phyloP scores from a whole-genome alignment of 37 sponge, comb jelly and placozoan species.

The Amphimedon queenslandica region DNA sequence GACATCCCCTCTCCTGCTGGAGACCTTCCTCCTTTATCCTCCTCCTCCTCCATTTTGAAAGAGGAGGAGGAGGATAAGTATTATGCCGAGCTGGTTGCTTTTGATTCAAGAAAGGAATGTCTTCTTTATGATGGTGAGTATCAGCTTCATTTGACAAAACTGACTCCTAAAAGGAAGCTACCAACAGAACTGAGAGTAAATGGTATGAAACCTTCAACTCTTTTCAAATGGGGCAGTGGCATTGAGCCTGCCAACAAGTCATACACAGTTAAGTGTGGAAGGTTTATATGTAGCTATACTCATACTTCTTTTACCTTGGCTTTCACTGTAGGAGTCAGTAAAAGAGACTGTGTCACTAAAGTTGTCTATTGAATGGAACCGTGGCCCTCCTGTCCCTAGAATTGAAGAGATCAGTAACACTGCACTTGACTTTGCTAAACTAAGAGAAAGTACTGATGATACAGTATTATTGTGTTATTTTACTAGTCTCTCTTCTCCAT shows the following conservation, averaged over 20 bases:
- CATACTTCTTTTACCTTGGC: too few species aligned
- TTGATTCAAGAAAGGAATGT: conserved; percentile 60
- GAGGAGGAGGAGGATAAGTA: conserved; percentile 3
- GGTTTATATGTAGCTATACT: too few species aligned
- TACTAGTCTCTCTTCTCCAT: too few species aligned
- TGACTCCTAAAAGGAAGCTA: neutral
- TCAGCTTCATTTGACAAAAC: conserved; percentile 35
- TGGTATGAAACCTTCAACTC: conserved; percentile 5
- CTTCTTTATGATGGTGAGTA: conserved; percentile 61
- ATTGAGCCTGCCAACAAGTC: too few species aligned
- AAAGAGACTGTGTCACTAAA: conserved; percentile 32
- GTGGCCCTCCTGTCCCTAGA: conserved; percentile 40
- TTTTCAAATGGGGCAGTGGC: conserved; percentile 52
- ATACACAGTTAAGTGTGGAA: too few species aligned
- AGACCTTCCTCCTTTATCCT: neutral
- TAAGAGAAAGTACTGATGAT: conserved; percentile 32
- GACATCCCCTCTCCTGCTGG: neutral
- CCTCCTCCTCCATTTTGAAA: neutral
- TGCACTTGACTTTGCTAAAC: conserved; percentile 46
- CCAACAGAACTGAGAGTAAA: neutral
- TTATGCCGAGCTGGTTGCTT: conserved; percentile 52
- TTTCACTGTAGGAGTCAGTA: too few species aligned
- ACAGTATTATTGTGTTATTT: neutral
- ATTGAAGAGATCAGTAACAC: conserved; percentile 20
- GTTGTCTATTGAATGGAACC: conserved; percentile 42